Evolutionary conservation across 2,888 invertebrate genomes (phyloP).

Genomic region (Platycnemis pennipes): DNA sequence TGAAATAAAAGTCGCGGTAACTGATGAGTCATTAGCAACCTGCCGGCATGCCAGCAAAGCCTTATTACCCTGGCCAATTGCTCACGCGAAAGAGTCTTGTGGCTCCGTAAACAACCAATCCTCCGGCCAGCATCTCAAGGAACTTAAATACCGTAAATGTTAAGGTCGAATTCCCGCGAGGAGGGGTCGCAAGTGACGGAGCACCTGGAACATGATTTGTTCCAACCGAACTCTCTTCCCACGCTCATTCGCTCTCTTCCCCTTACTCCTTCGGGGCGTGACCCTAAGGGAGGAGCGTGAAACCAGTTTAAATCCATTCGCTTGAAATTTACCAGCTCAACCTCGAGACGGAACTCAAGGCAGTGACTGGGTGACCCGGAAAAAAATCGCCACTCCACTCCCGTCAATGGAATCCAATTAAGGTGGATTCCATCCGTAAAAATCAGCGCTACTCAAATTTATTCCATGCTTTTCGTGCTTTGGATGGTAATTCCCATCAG

Average conservation of each 20-base stretch:
- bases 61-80: not conserved
- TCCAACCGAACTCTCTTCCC: not conserved
- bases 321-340: not conserved
- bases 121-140: not conserved
- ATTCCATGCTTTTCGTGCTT: too few species aligned
- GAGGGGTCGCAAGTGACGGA: not conserved
- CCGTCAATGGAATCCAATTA: not conserved
- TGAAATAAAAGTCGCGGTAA: too few species aligned
- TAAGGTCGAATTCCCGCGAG: not conserved
- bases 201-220: not conserved
- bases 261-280: not conserved
- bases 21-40: too few species aligned
- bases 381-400: not conserved
- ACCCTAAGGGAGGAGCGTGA: not conserved
- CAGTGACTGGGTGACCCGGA: not conserved
- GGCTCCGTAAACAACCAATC: not conserved
- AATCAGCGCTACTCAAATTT: too few species aligned
- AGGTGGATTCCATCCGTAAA: not conserved
- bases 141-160: slow-evolving; percentile 2
- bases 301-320: not conserved
- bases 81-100: not conserved
- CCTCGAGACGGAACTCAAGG: not conserved
- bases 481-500: too few species aligned
- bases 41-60: not conserved
- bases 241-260: not conserved